Evolutionary conservation across 2,888 invertebrate species (phyloP), one percentile per base, ranked within the genome.

Genomic region (Thecocarcelia acutangulata): DNA sequence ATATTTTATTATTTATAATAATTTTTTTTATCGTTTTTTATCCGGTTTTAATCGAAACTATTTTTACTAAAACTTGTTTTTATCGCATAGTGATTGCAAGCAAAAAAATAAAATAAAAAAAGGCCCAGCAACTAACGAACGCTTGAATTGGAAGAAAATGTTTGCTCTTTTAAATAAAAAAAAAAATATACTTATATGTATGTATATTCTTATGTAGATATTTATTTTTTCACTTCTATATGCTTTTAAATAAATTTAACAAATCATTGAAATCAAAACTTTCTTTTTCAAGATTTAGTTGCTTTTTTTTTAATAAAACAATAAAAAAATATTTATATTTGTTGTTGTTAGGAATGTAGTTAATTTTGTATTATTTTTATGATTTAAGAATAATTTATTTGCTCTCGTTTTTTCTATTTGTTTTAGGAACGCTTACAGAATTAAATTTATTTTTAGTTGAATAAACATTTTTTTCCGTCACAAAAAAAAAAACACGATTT

Each of bases 311-410:
- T 6, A 17, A 24, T 1, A 19, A 52, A 42, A 77, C 52, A 69
- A 50, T 44, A 48, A 17, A 33, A 54, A 66, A 42, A 33, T 50
- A 40, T 68, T n/a, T 58, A 28, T 64, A 52, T 61, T 37, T 73
- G 70, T 42, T 70, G 56, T 52, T 59, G 21, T 58, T 79, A 80
- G 80, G 80, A 80, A 80, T 75, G 74, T 69, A 75, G 63, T 69
- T 80, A 54, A 52, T 40, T 50, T 56, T 24, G 15, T 33, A 9
- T 33, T 33, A 33, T 0, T 40, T 21, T 13, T 33, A 56, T 63
- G 17, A 28, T 17, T 54, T 42, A 12, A 15, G 40, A 52, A 72
- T 37, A 44, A 54, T n/a, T 61, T 54, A 2, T 15, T 44, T 42
- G 63, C 28, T 37, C 68, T 59, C 50, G n/a, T 70, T 28, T 46